These are phyloP conservation scores for Drosophila fungiperda DNA, from an alignment of 2,888 invertebrate genomes.

Conservation along the genomic window DNA sequence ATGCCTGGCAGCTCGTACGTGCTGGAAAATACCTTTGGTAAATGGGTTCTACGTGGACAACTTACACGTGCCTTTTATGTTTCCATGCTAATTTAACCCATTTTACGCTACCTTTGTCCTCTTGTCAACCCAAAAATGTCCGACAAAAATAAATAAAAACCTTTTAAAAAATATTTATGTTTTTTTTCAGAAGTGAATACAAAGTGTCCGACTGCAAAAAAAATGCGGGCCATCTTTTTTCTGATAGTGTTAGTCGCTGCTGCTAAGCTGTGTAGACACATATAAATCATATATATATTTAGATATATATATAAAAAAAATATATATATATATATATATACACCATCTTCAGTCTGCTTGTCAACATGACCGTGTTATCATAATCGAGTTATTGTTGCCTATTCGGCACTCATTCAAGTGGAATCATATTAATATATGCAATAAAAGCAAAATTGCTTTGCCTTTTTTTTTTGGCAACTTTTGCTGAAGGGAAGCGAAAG, in stretches of 20 bases:
- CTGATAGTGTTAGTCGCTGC: background rate
- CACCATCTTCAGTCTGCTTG: slow-evolving; percentile 24
- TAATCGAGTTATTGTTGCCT: slow-evolving; percentile 64
- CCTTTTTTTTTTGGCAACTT: background rate
- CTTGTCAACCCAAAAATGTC: slow-evolving; percentile 11
- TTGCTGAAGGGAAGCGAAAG: background rate
- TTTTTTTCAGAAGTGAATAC: background rate
- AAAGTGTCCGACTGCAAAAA: background rate
- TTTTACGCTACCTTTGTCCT: slow-evolving; percentile 14
- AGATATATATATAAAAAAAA: background rate
- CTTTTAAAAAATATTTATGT: background rate
- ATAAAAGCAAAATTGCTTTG: slow-evolving; percentile 48
- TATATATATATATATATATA: background rate
- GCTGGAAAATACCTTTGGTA: background rate
- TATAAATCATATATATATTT: background rate
- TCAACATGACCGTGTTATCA: slow-evolving; percentile 52
- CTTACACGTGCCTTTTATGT: slow-evolving; percentile 12
- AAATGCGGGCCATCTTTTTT: background rate
- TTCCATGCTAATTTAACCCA: slow-evolving; percentile 35
- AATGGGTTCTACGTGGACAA: slow-evolving; percentile 1
- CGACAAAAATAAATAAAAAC: background rate
- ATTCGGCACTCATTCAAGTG: slow-evolving; percentile 60
- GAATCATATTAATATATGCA: slow-evolving; percentile 74
- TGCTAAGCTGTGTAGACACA: background rate
- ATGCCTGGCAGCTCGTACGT: slow-evolving; percentile 34